Percentiles rank a stretch among this genome's conserved stretches.
These are phyloP conservation scores for Eulemur albifrons DNA, from an alignment of 2,797 vertebrate genomes.

Conservation along the genomic window DNA sequence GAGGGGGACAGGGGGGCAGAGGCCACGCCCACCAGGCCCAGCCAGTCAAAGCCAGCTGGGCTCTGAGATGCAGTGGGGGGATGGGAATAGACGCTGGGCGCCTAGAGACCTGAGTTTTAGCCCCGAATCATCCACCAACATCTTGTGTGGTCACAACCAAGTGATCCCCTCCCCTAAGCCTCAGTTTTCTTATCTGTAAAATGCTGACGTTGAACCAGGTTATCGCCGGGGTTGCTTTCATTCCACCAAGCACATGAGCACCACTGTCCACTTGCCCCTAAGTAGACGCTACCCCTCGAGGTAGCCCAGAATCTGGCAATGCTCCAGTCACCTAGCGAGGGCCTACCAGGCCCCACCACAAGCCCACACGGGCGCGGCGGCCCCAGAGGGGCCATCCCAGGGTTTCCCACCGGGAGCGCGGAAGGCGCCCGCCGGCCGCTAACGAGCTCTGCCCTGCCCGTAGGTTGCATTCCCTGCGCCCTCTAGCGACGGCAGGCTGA, in stretches of 20 bases:
- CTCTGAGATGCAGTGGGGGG: neutral
- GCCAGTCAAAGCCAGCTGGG: neutral
- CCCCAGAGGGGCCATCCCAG: neutral
- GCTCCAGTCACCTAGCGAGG: neutral
- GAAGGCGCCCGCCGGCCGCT: neutral
- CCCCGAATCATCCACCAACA: neutral
- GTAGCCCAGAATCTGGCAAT: neutral
- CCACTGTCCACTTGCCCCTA: neutral
- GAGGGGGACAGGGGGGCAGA: neutral
- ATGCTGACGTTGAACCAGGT: neutral
- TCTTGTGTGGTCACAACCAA: too few relatives aligned
- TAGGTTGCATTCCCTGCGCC: conserved; percentile 63
- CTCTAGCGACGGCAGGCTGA: conserved; percentile 55
- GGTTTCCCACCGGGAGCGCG: neutral
- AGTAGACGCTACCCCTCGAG: neutral
- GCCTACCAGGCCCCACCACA: neutral
- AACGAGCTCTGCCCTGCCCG: neutral
- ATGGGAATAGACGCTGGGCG: neutral
- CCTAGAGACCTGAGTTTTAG: neutral
- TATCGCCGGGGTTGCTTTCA: neutral
- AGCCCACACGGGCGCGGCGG: neutral
- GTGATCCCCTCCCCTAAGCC: neutral
- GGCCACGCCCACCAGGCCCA: neutral
- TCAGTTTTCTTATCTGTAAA: neutral
- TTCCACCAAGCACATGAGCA: neutral